These are phyloP conservation scores for Rhagologus leucostigma DNA, from an alignment of 2,113 vertebrate genomes.

Conservation along the genomic window DNA sequence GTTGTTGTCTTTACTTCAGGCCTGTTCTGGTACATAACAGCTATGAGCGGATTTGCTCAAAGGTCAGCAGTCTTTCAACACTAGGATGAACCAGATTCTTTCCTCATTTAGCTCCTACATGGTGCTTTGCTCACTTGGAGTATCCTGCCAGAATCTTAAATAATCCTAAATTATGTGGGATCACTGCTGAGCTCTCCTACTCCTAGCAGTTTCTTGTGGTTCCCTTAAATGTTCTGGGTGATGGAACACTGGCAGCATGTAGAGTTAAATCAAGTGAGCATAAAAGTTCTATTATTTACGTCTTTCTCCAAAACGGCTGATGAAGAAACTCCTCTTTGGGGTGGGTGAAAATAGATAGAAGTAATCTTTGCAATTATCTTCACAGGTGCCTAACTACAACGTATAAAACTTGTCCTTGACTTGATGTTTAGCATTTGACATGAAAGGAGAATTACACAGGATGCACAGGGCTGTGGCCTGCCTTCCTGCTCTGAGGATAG, in stretches of 20 bases:
- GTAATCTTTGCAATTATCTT: background rate
- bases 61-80: background rate
- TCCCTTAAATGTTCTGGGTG: background rate
- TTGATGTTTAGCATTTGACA: background rate
- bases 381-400: background rate
- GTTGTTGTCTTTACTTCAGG: background rate
- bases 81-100: background rate
- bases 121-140: background rate
- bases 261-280: background rate
- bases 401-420: background rate
- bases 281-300: background rate
- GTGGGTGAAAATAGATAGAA: background rate
- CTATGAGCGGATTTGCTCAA: background rate
- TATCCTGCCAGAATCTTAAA: background rate
- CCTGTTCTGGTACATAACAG: background rate
- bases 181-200: background rate
- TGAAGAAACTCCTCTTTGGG: background rate
- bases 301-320: background rate
- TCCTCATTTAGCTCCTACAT: background rate
- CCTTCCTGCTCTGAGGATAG: background rate
- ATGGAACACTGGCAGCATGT: background rate
- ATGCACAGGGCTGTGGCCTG: background rate
- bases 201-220: background rate
- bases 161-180: background rate
- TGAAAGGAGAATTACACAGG: background rate